Conservation (phyloP, 2,113 vertebrate species). For the Verasper variegatus region DNA sequence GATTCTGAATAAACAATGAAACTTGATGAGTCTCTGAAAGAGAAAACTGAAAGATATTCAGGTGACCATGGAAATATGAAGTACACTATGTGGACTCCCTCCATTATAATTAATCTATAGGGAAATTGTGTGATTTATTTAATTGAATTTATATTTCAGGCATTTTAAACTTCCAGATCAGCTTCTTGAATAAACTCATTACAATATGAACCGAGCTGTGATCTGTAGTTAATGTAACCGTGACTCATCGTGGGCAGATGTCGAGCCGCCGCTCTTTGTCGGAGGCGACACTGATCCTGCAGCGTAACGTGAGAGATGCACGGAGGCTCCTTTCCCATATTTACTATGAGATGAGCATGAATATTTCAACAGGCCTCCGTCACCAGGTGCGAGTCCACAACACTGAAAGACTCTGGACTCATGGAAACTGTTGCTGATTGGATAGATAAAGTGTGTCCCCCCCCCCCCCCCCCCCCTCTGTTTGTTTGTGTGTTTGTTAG, state of each 20-base stretch:
- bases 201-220: slow-evolving; percentile 13
- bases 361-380: slow-evolving; percentile 53
- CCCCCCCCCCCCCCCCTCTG: no score
- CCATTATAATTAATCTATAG: no score
- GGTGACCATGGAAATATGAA: no score
- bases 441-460: background rate
- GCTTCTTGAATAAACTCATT: background rate
- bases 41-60: no score
- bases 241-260: slow-evolving; percentile 32
- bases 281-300: slow-evolving; percentile 49
- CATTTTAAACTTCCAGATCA: no score
- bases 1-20: no score
- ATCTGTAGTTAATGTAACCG: slow-evolving; percentile 24
- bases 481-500: no score
- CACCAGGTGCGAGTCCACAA: slow-evolving; percentile 15
- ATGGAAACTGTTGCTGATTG: background rate
- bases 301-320: slow-evolving; percentile 31
- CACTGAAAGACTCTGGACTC: background rate
- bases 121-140: no score
- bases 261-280: slow-evolving; percentile 46
- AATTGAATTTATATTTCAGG: no score
- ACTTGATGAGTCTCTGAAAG: no score
- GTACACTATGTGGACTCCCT: no score
- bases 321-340: slow-evolving; percentile 39
- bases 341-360: slow-evolving; percentile 64